Base-by-base conservation (phyloP, 1,140 invertebrate genomes). In the Hypsibius dujardini region DNA sequence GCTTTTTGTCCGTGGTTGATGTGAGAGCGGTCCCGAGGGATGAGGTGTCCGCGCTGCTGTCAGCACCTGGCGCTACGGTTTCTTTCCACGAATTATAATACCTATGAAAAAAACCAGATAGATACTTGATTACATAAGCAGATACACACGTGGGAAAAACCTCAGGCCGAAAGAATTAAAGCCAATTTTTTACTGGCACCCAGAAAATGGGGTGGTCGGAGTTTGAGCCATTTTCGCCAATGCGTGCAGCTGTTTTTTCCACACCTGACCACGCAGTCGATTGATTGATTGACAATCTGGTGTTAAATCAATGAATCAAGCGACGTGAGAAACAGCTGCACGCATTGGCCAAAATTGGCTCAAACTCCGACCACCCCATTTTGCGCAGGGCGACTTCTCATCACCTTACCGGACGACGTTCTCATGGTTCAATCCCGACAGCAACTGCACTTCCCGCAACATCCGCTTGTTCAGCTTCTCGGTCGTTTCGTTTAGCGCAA, bases 41-140 rank as follows among this genome's bases (percentile, higher is more conserved):
- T 42, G 62, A 67, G 3, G 62, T 14, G 3, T 67, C 62, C 7
- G 7, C 3, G 62, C 7, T 67, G 62, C 62, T 42, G 62, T 42
- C 45, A 14, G 12, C 75, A 0, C 78, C 82, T 1, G 84, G 83
- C 70, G 82, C 46, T 7, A 74, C 77, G 1, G 78, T 87, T 79
- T 97, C 95, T 70, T 96, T 93, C 95, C 95, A 98, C 0, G 94
- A 94, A 79, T 92, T 93, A 79, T 90, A 97, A 80, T 98, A 97
- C 1, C 81, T 80, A 73, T 15, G n/a, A n/a, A n/a, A n/a, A n/a
- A 72, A 59, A 47, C 1, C 59, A 46, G 3, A 59, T 70, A 73
- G n/a, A 46, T n/a, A 28, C 71, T 7, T 46, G 3, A 70, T 42
- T 2, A 2, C 46, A 71, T 1, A 12, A 14, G 59, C 40, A 46